Base-by-base conservation (phyloP, 2,113 vertebrate genomes). In the Ammodytes dubius region DNA sequence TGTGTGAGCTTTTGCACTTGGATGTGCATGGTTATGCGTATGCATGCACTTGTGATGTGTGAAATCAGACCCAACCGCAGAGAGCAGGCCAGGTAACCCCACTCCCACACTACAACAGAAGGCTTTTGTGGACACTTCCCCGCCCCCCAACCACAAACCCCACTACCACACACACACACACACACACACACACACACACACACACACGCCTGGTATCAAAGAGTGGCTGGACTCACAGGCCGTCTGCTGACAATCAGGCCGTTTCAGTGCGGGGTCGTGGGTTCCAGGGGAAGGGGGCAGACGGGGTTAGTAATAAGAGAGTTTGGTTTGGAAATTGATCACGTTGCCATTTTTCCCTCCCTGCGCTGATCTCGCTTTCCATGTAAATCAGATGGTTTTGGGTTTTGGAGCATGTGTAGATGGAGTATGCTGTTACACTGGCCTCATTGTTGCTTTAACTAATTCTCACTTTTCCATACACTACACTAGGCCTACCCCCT, bases 51-150 rank as follows among this genome's bases (percentile, higher is more conserved):
- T 84, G 68, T 69, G 53, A 85, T 52, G 60, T 90, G 82, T 94
- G 94, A 95, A 94, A 95, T 87, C 15, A 60, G 88, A 95, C 42
- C 78, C 82, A 54, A 13, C 83, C 40, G 54, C 83, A 87, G 75
- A 85, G 84, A 88, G 64, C 74, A 39, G 81, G 60, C 71, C 87
- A 94, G 93, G 92, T 94, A 94, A 92, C 80, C 92, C 70, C 92
- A 91, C 77, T 87, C 88, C 80, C 54, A 12, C 49, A 42, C 82
- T 82, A 49, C 85, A 83, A 95, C 93, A 96, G 94, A 93, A 84
- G 86, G 77, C 89, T 93, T 93, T 95, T 96, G 93, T 95, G 84
- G 61, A 63, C 49, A 13, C 70, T 54, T 78, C 80, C 74, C 77
- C 69, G 59, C 84, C 85, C 78, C 78, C 27, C 70, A 71, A 67